Base-by-base conservation (phyloP, 2,113 vertebrate genomes). In the Tachuris rubrigastra region DNA sequence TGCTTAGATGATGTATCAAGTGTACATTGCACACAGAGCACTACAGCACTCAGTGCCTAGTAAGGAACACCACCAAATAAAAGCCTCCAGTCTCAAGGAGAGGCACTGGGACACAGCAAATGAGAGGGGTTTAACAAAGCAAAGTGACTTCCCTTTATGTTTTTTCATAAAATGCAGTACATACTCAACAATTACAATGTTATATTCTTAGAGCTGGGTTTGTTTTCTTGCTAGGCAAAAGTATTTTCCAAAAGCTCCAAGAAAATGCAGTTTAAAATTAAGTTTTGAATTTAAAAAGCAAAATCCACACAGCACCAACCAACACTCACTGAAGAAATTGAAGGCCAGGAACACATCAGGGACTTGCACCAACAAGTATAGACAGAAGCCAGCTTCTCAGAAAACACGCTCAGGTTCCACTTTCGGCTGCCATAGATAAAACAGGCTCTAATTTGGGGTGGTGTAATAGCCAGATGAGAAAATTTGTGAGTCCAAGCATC, bases 41-140 rank as follows among this genome's bases (percentile, higher is more conserved):
- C 80, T 87, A 60, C 8, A 77, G 87, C 62, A 95, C 77, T 85
- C 92, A 93, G 66, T 1, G 10, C 74, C 67, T 90, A 82, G 83
- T 85, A 95, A 89, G 78, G 85, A 88, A 41, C 89, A 84, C 58
- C 91, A 93, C n/a, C 84, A 94, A 96, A 97, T 93, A 53, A 89
- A 92, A 96, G 9, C 33, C 86, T 87, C 76, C 80, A 50, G 35
- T 85, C 77, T 88, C 81, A 69, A 94, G 74, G 59, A 80, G 62
- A 58, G 96, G 78, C 62, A 69, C 66, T 52, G 85, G 65, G 56
- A 59, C 69, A 72, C 6, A 27, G 89, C 28, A 89, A 94, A 63
- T 71, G 39, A 88, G 50, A n/a, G n/a, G 72, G 74, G 3, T 95
- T 93, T 50, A 85, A 71, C 68, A 55, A 85, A 92, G 78, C 2